A percentile compares a stretch with the other conserved stretches of the same genome.
Evolutionary conservation across 1,140 invertebrate species (phyloP).

Genomic region (Brachionus rubens): DNA sequence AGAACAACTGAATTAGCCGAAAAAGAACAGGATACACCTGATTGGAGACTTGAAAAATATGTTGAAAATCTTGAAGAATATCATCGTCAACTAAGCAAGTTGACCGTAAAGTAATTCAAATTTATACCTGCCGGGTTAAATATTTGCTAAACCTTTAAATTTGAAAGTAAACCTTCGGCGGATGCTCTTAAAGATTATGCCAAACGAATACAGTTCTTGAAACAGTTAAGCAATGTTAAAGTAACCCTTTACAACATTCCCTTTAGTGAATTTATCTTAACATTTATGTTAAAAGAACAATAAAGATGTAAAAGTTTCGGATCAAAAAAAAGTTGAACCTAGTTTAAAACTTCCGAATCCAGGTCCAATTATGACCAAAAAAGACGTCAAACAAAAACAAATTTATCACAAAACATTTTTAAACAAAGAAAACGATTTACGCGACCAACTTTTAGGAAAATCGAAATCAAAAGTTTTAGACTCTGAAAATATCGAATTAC

Average conservation of each 20-base stretch:
- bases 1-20: constrained; percentile 27
- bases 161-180: constrained; percentile 14
- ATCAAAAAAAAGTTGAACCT: background rate
- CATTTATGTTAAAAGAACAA: background rate
- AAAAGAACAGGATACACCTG: background rate
- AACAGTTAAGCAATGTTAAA: constrained; percentile 9
- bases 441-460: constrained; percentile 32
- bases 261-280: background rate
- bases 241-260: background rate
- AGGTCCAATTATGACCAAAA: constrained; percentile 10
- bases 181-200: constrained; percentile 38
- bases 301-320: background rate
- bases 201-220: constrained; percentile 21
- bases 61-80: constrained; percentile 2
- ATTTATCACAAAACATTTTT: constrained; percentile 29
- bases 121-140: background rate
- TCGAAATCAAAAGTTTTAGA: background rate
- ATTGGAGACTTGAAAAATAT: constrained; percentile 38
- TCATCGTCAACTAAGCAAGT: constrained; percentile 4
- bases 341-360: constrained; percentile 1
- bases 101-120: constrained; percentile 43
- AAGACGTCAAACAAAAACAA: constrained; percentile 41
- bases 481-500: background rate
- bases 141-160: background rate
- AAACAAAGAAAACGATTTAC: background rate